These are phyloP conservation scores for Agrilus biguttatus DNA, from an alignment of 2,888 invertebrate genomes.

Conservation along the genomic window DNA sequence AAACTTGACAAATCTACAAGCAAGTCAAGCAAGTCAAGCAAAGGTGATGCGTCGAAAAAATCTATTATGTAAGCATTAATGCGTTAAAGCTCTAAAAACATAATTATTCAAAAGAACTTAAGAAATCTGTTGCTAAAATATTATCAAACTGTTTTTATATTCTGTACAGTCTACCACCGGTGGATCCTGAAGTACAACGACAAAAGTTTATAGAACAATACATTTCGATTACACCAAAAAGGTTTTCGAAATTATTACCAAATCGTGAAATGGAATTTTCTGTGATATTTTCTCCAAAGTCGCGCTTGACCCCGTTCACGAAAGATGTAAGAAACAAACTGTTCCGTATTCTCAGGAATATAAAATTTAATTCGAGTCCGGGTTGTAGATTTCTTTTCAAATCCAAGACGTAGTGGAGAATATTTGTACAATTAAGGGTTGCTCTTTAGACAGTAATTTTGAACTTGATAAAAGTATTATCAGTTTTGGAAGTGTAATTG, in stretches of 20 bases:
- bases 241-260: conserved; percentile 19
- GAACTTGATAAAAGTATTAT: conserved; percentile 33
- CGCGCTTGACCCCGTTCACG: conserved; percentile 22
- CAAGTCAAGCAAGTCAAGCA: neutral
- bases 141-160: too few relatives aligned
- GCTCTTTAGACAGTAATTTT: conserved; percentile 36
- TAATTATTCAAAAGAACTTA: too few relatives aligned
- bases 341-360: too few relatives aligned
- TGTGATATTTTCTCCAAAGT: conserved; percentile 25
- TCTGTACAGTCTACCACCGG: conserved; percentile 1
- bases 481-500: conserved; percentile 38
- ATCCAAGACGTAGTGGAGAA: conserved; percentile 35
- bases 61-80: conserved; percentile 9
- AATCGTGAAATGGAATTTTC: conserved; percentile 22
- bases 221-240: conserved; percentile 22
- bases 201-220: conserved; percentile 11
- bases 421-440: conserved; percentile 36
- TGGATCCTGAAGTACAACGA: conserved; percentile 10
- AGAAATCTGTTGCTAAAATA: too few relatives aligned
- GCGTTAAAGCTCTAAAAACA: conserved; percentile 3
- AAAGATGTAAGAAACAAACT: conserved; percentile 17
- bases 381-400: conserved; percentile 32
- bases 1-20: conserved; percentile 1
- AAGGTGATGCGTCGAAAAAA: conserved; percentile 8
- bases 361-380: conserved; percentile 1